Base-by-base conservation (phyloP, 2,797 vertebrate species). In the Salmo trutta region DNA sequence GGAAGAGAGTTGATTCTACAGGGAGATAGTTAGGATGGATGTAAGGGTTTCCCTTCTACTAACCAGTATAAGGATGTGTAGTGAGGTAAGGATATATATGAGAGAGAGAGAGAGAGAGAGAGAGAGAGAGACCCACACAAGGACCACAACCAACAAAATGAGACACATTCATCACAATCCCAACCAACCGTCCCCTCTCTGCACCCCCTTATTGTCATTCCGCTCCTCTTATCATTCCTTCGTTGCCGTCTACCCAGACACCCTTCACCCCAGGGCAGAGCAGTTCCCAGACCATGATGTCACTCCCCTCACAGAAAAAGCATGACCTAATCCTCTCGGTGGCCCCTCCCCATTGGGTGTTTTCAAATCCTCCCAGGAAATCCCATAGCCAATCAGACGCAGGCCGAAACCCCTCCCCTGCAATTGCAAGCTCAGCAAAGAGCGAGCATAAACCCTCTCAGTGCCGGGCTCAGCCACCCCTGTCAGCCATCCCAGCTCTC, bases 401-500 rank as follows among this genome's bases (percentile, higher is more conserved):
- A 19, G 52, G 16, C 5, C 51, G 15, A 72, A 15, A 51, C 52
- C 51, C 21, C 51, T 54, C 71, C 7, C 51, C 52, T 29, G 31
- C 66, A 68, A 68, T 7, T 27, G 66, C 66, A 33, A 16, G 31
- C 66, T 68, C 66, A 68, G 66, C 31, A 68, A 68, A 68, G 66
- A 31, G 1, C 24, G 0, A 5, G 31, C 66, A 15, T 68, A 36
- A 68, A 68, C 66, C 66, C 66, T 78, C 77, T 47, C 56, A 76
- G 41, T 29, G 66, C 62, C 74, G 52, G 75, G 79, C 79, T 85
- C 82, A 87, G 85, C 86, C 82, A 41, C 16, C 52, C 79, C 68
- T n/a, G 67, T 51, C 14, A 6, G 73, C 54, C 54, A 47, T 47
- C 41, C 41, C 71, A 88, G 79, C 74, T 81, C 41, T 77, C 19